phyloP scores from a whole-genome alignment of 2,888 invertebrate genomes.

The Prenolepis imparis region DNA sequence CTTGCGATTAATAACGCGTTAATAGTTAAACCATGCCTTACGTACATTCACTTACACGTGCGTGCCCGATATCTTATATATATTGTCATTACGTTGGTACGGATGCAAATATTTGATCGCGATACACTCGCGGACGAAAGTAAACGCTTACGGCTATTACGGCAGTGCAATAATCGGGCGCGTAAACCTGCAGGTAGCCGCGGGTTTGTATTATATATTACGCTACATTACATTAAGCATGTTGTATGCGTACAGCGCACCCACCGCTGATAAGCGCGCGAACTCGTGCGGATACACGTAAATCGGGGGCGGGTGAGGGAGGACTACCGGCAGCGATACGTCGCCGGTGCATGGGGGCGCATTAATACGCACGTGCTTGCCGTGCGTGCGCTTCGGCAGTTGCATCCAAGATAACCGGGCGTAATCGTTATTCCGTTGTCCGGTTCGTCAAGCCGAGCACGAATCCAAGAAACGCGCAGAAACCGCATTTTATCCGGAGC shows the following conservation, averaged over 20 bases:
- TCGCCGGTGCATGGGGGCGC: constrained; percentile 41
- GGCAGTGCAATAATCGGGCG: constrained; percentile 56
- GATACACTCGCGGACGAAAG: constrained; percentile 47
- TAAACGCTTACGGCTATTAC: constrained; percentile 51
- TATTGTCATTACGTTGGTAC: constrained; percentile 50
- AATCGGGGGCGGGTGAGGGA: constrained; percentile 25
- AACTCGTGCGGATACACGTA: constrained; percentile 53
- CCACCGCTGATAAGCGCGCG: constrained; percentile 48
- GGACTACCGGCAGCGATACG: constrained; percentile 40
- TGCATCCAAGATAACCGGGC: constrained; percentile 38
- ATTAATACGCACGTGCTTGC: constrained; percentile 54
- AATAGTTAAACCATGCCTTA: constrained; percentile 28
- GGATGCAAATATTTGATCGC: constrained; percentile 51
- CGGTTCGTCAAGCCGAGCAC: neutral
- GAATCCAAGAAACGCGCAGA: constrained; percentile 17
- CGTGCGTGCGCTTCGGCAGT: constrained; percentile 49
- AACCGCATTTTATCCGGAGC: neutral
- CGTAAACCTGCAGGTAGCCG: constrained; percentile 56
- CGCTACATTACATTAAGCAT: constrained; percentile 54
- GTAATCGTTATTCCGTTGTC: constrained; percentile 1
- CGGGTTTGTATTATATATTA: constrained; percentile 55
- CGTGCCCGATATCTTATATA: constrained; percentile 52
- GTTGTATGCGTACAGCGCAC: constrained; percentile 52
- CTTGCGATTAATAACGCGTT: constrained; percentile 29
- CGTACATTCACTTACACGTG: constrained; percentile 26